phyloP scores from a whole-genome alignment of 2,888 invertebrate genomes.

The Parnassius mnemosyne region DNA sequence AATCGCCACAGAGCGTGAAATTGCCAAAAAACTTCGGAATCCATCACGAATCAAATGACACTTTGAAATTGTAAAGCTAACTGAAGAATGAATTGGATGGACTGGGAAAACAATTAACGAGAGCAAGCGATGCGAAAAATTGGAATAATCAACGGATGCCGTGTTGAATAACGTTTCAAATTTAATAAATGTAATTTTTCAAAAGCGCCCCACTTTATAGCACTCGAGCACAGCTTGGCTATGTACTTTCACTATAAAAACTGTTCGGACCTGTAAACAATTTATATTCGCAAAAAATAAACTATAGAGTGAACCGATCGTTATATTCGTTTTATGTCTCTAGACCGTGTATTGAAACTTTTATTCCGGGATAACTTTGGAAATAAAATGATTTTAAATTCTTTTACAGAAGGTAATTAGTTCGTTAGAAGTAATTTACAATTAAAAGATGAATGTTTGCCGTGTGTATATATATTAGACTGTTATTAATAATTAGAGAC shows the following conservation, averaged over 20 bases:
- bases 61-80: slow-evolving; percentile 76
- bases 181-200: slow-evolving; percentile 64
- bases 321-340: slow-evolving; percentile 9
- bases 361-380: not conserved
- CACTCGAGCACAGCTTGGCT: slow-evolving; percentile 32
- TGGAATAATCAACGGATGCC: slow-evolving; percentile 66
- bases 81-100: slow-evolving; percentile 70
- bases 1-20: slow-evolving; percentile 67
- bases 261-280: slow-evolving; percentile 19
- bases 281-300: slow-evolving; percentile 21
- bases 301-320: slow-evolving; percentile 18
- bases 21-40: slow-evolving; percentile 75
- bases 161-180: slow-evolving; percentile 53
- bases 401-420: too few relatives aligned
- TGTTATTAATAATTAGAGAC: too few relatives aligned
- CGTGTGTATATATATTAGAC: too few relatives aligned
- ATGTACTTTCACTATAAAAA: slow-evolving; percentile 17
- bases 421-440: too few relatives aligned
- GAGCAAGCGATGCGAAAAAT: slow-evolving; percentile 63
- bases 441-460: too few relatives aligned
- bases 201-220: slow-evolving; percentile 42
- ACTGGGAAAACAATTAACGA: slow-evolving; percentile 72
- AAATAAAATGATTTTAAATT: too few relatives aligned
- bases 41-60: slow-evolving; percentile 79
- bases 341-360: slow-evolving; percentile 9